phyloP scores from a whole-genome alignment of 2,113 vertebrate species.

The Megaleporinus macrocephalus region DNA sequence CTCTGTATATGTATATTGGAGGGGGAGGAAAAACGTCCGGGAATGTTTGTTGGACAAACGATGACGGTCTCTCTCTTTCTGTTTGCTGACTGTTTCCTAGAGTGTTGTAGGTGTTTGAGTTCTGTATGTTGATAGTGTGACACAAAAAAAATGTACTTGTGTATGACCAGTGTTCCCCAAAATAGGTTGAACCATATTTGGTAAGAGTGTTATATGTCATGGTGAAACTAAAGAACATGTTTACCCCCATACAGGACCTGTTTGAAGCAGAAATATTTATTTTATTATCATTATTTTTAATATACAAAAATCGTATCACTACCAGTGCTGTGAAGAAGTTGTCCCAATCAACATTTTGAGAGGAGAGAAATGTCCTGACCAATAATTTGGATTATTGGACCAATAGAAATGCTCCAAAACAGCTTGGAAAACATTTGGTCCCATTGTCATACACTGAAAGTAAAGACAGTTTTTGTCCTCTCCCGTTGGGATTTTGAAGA shows the following conservation, averaged over 20 bases:
- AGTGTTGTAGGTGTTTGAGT: slow-evolving; percentile 69
- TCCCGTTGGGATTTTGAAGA: too few species aligned
- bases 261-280: slow-evolving; percentile 32
- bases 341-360: too few species aligned
- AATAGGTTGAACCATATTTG: slow-evolving; percentile 64
- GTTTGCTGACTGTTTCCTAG: slow-evolving; percentile 76
- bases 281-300: background rate
- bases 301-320: background rate
- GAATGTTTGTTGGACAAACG: slow-evolving; percentile 21
- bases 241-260: slow-evolving; percentile 33
- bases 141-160: slow-evolving; percentile 58
- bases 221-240: slow-evolving; percentile 36
- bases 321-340: background rate
- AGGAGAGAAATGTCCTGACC: too few species aligned
- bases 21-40: slow-evolving; percentile 10
- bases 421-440: too few species aligned
- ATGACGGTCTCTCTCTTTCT: slow-evolving; percentile 52
- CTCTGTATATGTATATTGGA: slow-evolving; percentile 60
- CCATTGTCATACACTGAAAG: too few species aligned
- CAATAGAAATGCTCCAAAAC: too few species aligned
- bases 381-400: too few species aligned
- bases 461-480: too few species aligned
- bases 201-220: slow-evolving; percentile 44
- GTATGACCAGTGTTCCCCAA: slow-evolving; percentile 57
- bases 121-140: slow-evolving; percentile 67